These are phyloP conservation scores for Triops longicaudatus DNA, from an alignment of 1,140 invertebrate species.

Conservation along the genomic window DNA sequence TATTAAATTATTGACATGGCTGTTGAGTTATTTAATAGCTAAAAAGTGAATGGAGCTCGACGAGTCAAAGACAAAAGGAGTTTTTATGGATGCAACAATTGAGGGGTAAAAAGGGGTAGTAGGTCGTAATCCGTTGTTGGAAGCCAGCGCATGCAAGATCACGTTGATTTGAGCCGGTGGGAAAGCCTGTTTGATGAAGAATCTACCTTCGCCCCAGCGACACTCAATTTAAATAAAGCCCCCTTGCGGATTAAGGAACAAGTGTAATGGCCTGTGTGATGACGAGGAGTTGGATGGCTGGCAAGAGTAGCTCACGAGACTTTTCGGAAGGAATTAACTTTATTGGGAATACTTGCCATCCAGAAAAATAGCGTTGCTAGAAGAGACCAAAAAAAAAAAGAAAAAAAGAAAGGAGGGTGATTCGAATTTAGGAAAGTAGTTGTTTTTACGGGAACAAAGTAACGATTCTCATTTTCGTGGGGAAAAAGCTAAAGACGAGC, in stretches of 20 bases:
- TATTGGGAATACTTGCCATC: not conserved
- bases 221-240: conserved; percentile 15
- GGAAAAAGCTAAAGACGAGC: no score
- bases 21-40: no score
- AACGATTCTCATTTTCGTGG: not conserved
- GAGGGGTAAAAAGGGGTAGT: not conserved
- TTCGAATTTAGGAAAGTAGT: not conserved
- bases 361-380: no score
- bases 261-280: conserved; percentile 11
- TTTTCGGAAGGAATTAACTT: not conserved
- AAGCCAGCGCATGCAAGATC: conserved; percentile 4
- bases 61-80: not conserved
- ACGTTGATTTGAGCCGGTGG: conserved; percentile 5
- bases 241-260: not conserved
- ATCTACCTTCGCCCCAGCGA: conserved; percentile 10
- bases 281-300: not conserved
- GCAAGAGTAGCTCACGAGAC: not conserved
- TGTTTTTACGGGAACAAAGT: not conserved
- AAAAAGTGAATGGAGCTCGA: no score
- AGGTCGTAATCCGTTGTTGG: not conserved
- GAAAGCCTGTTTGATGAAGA: conserved; percentile 12
- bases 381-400: not conserved
- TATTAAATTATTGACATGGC: no score
- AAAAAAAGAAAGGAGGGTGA: not conserved
- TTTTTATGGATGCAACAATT: not conserved